phyloP scores from a whole-genome alignment of 2,888 invertebrate genomes.

The Caenorhabditis sp. region DNA sequence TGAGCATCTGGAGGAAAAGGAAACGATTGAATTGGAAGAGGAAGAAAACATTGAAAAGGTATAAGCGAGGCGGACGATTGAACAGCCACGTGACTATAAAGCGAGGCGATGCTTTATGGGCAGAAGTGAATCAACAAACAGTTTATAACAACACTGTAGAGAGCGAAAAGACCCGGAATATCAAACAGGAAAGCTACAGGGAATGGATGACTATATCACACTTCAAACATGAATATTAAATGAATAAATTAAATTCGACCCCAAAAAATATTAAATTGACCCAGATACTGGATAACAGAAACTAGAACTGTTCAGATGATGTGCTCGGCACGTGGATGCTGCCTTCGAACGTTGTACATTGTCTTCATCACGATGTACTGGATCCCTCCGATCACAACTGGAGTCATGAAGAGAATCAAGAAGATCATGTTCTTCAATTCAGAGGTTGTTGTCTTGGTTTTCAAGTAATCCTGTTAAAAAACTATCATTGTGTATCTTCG shows the following conservation, averaged over 20 bases:
- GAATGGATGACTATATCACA: slow-evolving; percentile 1
- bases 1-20: slow-evolving; percentile 49
- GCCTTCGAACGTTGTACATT: slow-evolving; percentile 62
- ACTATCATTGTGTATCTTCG: no score
- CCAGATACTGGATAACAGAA: no score
- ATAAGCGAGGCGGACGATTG: slow-evolving; percentile 11
- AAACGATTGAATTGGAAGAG: neutral
- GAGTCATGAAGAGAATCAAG: slow-evolving; percentile 76
- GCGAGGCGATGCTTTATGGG: slow-evolving; percentile 20
- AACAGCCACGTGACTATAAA: slow-evolving; percentile 44
- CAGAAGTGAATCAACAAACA: slow-evolving; percentile 22
- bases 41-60: neutral
- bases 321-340: slow-evolving; percentile 9
- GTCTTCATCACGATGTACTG: slow-evolving; percentile 75
- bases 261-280: no score
- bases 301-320: slow-evolving; percentile 13
- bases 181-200: neutral
- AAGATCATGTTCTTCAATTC: slow-evolving; percentile 70
- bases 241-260: neutral
- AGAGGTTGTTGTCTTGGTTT: slow-evolving; percentile 44
- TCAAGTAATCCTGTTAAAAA: slow-evolving; percentile 72
- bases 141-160: slow-evolving; percentile 41
- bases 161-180: neutral
- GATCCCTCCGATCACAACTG: slow-evolving; percentile 73
- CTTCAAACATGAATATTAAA: neutral